These are phyloP conservation scores for Gadopsis marmoratus DNA, from an alignment of 2,797 vertebrate species.

Conservation along the genomic window DNA sequence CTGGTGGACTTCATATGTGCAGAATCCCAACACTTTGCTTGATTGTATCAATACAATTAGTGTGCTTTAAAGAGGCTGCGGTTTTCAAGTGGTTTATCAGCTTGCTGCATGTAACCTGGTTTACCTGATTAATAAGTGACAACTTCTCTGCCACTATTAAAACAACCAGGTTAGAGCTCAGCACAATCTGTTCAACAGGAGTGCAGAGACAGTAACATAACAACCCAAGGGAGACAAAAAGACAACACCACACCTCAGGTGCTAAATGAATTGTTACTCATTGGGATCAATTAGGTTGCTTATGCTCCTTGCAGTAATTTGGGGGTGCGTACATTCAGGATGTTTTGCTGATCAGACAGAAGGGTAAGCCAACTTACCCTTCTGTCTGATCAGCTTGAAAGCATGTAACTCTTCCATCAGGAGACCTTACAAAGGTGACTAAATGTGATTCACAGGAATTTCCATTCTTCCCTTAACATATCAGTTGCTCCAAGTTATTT, in stretches of 20 bases:
- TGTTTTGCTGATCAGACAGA: too few relatives aligned
- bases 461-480: not conserved
- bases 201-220: conserved; percentile 39
- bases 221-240: conserved; percentile 52
- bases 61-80: not conserved
- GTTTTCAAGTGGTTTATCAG: not conserved
- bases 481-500: not conserved
- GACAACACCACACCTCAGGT: conserved; percentile 45
- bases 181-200: conserved; percentile 21
- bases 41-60: not conserved
- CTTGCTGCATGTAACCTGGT: not conserved
- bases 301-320: conserved; percentile 26
- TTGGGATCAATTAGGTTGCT: conserved; percentile 68
- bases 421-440: not conserved
- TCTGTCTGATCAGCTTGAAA: conserved; percentile 33
- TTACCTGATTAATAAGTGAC: conserved; percentile 3
- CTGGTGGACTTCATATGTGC: too few relatives aligned
- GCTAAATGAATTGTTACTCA: conserved; percentile 64
- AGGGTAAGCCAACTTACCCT: not conserved
- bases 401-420: not conserved
- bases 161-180: conserved; percentile 3
- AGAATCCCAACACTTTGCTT: not conserved
- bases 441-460: not conserved
- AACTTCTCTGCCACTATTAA: not conserved
- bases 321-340: conserved; percentile 16